Conservation (phyloP, 2,113 vertebrate genomes). For the Archocentrus centrarchus region DNA sequence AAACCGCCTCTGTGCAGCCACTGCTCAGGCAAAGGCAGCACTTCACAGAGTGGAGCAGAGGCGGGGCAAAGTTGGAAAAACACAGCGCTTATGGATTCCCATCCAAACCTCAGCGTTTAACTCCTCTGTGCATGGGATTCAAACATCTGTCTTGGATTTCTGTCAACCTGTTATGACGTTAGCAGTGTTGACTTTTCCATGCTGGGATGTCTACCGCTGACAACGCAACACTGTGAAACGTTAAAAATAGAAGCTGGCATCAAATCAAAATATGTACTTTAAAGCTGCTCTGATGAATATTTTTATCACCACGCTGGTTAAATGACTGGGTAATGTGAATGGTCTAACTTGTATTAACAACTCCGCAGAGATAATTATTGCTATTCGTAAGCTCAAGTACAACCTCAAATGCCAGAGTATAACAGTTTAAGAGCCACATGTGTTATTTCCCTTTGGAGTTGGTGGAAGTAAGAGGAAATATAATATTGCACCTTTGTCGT, state of each 20-base stretch:
- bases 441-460: neutral
- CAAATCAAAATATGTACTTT: constrained; percentile 1
- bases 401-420: neutral
- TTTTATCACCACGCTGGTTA: neutral
- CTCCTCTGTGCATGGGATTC: constrained; percentile 17
- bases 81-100: constrained; percentile 23
- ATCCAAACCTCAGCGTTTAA: constrained; percentile 40
- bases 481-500: neutral
- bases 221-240: constrained; percentile 20
- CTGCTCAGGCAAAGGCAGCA: constrained; percentile 11
- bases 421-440: neutral
- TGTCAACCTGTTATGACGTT: constrained; percentile 54
- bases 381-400: neutral
- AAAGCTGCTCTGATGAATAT: constrained; percentile 1
- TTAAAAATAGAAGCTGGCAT: constrained; percentile 48
- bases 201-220: constrained; percentile 19
- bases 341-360: neutral
- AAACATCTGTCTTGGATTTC: constrained; percentile 70
- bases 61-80: constrained; percentile 39
- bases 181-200: constrained; percentile 56
- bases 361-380: neutral
- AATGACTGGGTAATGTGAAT: neutral
- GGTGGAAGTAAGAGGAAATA: neutral
- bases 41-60: neutral
- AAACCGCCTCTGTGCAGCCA: neutral